These are phyloP conservation scores for Malacosoma neustria DNA, from an alignment of 2,888 invertebrate genomes.

Conservation along the genomic window DNA sequence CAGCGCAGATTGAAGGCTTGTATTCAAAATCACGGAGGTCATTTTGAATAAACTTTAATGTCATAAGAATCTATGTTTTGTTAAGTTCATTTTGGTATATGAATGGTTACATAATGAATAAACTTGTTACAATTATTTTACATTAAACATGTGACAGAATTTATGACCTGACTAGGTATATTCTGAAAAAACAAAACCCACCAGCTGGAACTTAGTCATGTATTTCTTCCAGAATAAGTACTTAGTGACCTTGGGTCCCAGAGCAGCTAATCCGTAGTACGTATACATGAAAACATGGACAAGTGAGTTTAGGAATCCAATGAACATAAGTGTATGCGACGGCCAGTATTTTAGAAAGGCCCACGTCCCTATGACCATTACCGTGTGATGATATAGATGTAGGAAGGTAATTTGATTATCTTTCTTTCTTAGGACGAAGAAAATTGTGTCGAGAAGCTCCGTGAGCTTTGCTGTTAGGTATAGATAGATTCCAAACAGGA, in stretches of 20 bases:
- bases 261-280: constrained; percentile 84
- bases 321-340: constrained; percentile 81
- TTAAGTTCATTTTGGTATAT: too few relatives aligned
- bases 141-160: too few relatives aligned
- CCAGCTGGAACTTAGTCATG: constrained; percentile 86
- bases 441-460: constrained; percentile 86
- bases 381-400: constrained; percentile 90
- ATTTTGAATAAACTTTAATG: too few relatives aligned
- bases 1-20: too few relatives aligned
- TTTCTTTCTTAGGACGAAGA: constrained; percentile 90
- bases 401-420: constrained; percentile 87
- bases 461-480: constrained; percentile 85
- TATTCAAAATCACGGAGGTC: too few relatives aligned
- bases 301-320: constrained; percentile 82
- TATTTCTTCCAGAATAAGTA: constrained; percentile 91
- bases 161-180: too few relatives aligned
- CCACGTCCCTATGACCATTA: constrained; percentile 85
- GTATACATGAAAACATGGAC: constrained; percentile 90
- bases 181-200: constrained; percentile 42
- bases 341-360: constrained; percentile 83
- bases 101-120: too few relatives aligned
- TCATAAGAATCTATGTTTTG: too few relatives aligned
- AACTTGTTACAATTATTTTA: too few relatives aligned
- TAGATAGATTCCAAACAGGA: constrained; percentile 69
- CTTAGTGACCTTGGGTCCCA: constrained; percentile 83